Conservation (phyloP, 2,113 vertebrate genomes). For the mouse (Mus musculus) region DNA sequence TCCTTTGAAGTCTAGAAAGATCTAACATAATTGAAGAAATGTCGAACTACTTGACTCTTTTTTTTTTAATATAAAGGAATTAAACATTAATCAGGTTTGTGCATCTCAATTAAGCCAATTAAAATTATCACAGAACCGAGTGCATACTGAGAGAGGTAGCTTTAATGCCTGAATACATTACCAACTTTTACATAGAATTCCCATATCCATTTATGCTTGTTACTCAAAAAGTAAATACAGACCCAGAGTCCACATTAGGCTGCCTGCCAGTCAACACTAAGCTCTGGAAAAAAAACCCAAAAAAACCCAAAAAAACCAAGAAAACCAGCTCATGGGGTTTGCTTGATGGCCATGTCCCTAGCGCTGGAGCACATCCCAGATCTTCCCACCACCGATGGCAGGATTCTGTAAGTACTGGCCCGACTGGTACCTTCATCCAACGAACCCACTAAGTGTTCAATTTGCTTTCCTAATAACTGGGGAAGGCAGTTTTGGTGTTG, state of each 20-base stretch:
- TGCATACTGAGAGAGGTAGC: constrained; percentile 88
- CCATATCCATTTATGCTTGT: constrained; percentile 83
- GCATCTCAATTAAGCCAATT: constrained; percentile 94
- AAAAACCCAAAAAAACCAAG: too few species aligned
- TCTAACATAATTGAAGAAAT: constrained; percentile 94
- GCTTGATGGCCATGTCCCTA: constrained; percentile 30
- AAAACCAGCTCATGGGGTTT: neutral
- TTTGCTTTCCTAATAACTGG: constrained; percentile 72
- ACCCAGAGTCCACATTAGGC: constrained; percentile 55
- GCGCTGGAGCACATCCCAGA: constrained; percentile 62
- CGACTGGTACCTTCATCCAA: constrained; percentile 67
- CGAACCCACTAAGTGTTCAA: constrained; percentile 50
- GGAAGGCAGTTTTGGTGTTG: constrained; percentile 81
- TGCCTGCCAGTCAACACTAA: constrained; percentile 40
- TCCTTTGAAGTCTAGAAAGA: constrained; percentile 92
- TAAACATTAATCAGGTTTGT: constrained; percentile 93
- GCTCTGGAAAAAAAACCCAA: neutral
- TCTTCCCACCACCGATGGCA: constrained; percentile 56
- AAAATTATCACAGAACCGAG: constrained; percentile 91
- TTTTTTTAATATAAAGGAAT: constrained; percentile 92
- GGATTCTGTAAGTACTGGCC: constrained; percentile 55
- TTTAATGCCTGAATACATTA: constrained; percentile 90
- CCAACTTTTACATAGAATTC: constrained; percentile 86
- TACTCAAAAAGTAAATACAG: constrained; percentile 78
- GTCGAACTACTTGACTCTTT: constrained; percentile 92